Evolutionary conservation across 2,113 vertebrate genomes (phyloP), one percentile per base, ranked within the genome.

Genomic region (Cololabis saira): DNA sequence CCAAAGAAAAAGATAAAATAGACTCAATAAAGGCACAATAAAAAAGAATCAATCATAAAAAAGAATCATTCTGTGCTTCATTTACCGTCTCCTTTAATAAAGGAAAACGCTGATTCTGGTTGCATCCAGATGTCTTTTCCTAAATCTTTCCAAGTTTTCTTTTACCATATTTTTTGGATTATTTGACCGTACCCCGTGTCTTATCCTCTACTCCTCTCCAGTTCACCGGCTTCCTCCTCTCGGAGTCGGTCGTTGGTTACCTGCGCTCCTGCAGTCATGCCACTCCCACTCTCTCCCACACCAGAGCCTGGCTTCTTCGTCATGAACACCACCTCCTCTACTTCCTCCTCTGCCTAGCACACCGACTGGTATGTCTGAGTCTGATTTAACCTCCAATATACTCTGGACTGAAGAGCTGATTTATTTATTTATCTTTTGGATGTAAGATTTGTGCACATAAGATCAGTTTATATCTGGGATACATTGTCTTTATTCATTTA

Each of bases 271-370:
- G 82, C 88, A 90, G 64, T 87, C 90, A 55, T 91, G 94, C 86
- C 75, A 91, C 73, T 72, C 94, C 95, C 12, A 83, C 76, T 5
- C 57, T 96, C 58, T 95, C 93, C 51, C 88, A 92, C 22, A 89
- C 90, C 78, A 92, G 90, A 10, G 90, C 84, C 0, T 98, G 96
- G 98, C 89, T 97, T 24, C 87, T 98, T 42, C 93, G 89, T 44
- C 96, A 98, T 1, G 98, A 99, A 30, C 95, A 95, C 87, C 95
- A 98, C 65, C 92, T 99, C 62, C 94, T 97, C 55, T 96, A 95
- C 80, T 89, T 96, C 33, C 91, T 95, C 22, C 88, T 99, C 22
- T 61, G 69, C 0, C 80, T 99, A 76, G 92, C 96, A 22, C 90
- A 71, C 81, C 94, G 83, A 91, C 89, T 78, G 93, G 98, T 99